These are phyloP conservation scores for Hoplostethus mediterraneus DNA, from an alignment of 2,797 vertebrate genomes.

Conservation along the genomic window DNA sequence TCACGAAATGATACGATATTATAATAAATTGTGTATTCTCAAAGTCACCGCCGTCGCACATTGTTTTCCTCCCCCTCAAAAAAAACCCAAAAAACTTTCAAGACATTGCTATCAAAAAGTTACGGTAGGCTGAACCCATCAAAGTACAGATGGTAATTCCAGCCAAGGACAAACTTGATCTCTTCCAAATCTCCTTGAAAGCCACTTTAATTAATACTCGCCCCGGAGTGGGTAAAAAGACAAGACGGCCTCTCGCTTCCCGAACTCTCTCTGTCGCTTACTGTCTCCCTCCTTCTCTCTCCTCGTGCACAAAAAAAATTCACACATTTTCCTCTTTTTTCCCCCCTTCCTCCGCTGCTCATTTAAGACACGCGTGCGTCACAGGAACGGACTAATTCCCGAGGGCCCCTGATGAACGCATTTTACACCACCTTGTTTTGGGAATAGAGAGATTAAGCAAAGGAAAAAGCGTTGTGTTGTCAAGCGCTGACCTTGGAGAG, in stretches of 20 bases:
- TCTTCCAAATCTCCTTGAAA: slow-evolving; percentile 54
- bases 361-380: slow-evolving; percentile 58
- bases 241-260: slow-evolving; percentile 48
- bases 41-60: too few species aligned
- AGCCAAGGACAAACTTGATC: slow-evolving; percentile 61
- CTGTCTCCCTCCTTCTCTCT: background rate
- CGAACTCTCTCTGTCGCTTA: slow-evolving; percentile 1
- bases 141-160: slow-evolving; percentile 51
- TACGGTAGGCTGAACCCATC: slow-evolving; percentile 37
- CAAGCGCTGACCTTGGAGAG: slow-evolving; percentile 69
- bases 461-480: slow-evolving; percentile 58
- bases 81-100: slow-evolving; percentile 13
- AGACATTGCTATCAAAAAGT: slow-evolving; percentile 51
- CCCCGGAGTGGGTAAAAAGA: slow-evolving; percentile 36
- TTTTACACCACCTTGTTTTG: slow-evolving; percentile 61
- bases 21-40: background rate
- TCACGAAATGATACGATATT: background rate
- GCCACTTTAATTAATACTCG: slow-evolving; percentile 62
- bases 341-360: slow-evolving; percentile 47
- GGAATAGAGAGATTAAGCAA: slow-evolving; percentile 75
- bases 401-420: slow-evolving; percentile 40
- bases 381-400: slow-evolving; percentile 63
- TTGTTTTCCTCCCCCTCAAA: background rate
- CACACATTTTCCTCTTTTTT: slow-evolving; percentile 19
- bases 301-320: slow-evolving; percentile 4